phyloP scores from a whole-genome alignment of 2,888 invertebrate genomes.

The Actias luna region DNA sequence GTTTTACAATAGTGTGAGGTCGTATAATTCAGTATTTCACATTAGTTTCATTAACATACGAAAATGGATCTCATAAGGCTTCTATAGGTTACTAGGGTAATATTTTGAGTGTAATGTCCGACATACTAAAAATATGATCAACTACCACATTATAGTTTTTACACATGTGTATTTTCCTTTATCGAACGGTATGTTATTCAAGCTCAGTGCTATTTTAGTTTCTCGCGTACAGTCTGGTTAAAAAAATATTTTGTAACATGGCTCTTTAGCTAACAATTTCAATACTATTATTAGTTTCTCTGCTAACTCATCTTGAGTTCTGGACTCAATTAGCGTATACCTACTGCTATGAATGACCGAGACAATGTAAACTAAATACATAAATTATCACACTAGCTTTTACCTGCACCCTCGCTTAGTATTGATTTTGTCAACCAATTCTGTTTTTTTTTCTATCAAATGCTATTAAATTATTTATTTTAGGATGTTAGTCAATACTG shows the following conservation, averaged over 20 bases:
- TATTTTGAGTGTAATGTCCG: too few relatives aligned
- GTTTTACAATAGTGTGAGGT: too few relatives aligned
- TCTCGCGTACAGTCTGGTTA: background rate
- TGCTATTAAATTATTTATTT: too few relatives aligned
- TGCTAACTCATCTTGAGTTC: background rate
- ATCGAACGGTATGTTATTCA: background rate
- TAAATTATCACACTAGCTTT: too few relatives aligned
- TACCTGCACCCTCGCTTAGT: too few relatives aligned
- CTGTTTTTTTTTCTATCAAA: too few relatives aligned
- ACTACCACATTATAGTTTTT: background rate
- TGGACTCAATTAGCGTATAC: background rate
- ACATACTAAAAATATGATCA: background rate
- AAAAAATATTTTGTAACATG: background rate
- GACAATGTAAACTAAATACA: background rate
- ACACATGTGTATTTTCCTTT: background rate
- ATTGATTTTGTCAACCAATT: too few relatives aligned
- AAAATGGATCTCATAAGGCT: too few relatives aligned
- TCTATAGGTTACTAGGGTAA: too few relatives aligned
- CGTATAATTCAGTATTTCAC: too few relatives aligned
- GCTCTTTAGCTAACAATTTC: background rate
- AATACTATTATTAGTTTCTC: background rate
- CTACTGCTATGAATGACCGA: background rate
- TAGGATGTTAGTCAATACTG: too few relatives aligned
- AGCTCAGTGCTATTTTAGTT: background rate
- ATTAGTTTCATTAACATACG: too few relatives aligned